phyloP scores from a whole-genome alignment of 2,888 invertebrate genomes.

The Parthenolecanium corni region DNA sequence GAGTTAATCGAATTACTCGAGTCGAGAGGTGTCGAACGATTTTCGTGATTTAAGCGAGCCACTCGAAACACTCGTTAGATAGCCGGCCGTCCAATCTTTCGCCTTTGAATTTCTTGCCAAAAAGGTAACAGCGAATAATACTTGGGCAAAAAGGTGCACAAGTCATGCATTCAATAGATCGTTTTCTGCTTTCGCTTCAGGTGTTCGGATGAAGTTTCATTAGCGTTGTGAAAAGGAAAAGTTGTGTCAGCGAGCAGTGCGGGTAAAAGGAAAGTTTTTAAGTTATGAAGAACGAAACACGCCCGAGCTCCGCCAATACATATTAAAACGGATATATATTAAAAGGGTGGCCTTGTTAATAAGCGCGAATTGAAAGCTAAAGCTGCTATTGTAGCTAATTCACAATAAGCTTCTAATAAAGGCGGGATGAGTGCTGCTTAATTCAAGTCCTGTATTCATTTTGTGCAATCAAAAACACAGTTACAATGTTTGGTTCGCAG shows the following conservation, averaged over 20 bases:
- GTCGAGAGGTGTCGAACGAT: too few relatives aligned
- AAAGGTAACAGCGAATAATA: too few relatives aligned
- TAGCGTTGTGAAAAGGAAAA: not conserved
- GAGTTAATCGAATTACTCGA: too few relatives aligned
- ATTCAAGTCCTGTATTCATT: slow-evolving; percentile 27
- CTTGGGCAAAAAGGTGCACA: too few relatives aligned
- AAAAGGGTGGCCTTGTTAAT: slow-evolving; percentile 27
- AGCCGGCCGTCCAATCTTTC: too few relatives aligned
- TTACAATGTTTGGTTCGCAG: slow-evolving; percentile 23
- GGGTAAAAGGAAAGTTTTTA: slow-evolving; percentile 20
- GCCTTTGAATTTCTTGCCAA: too few relatives aligned
- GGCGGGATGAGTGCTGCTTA: slow-evolving; percentile 26
- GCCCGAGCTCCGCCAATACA: not conserved
- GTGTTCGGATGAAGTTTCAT: not conserved
- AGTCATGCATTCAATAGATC: slow-evolving; percentile 4
- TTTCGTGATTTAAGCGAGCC: too few relatives aligned
- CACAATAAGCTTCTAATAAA: slow-evolving; percentile 29
- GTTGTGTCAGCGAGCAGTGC: not conserved
- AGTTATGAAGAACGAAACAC: slow-evolving; percentile 17
- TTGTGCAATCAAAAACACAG: slow-evolving; percentile 28
- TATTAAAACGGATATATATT: slow-evolving; percentile 26
- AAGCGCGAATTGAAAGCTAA: slow-evolving; percentile 30
- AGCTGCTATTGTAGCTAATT: slow-evolving; percentile 30
- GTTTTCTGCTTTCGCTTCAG: slow-evolving; percentile 13
- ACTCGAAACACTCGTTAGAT: too few relatives aligned